Conservation (phyloP, 2,888 invertebrate species). For the Sarcophaga rosellei region DNA sequence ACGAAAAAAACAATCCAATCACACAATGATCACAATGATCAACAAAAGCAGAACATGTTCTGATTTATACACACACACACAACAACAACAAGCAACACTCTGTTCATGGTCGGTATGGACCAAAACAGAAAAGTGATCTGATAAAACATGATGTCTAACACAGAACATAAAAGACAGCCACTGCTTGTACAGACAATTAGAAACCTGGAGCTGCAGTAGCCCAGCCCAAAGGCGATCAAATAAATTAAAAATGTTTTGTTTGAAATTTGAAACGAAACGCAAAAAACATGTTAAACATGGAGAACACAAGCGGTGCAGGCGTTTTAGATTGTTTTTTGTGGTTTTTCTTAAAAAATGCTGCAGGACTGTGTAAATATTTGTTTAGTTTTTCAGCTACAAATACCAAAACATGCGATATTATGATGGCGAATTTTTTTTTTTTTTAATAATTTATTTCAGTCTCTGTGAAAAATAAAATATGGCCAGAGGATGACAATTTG, state of each 20-base stretch:
- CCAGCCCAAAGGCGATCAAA: constrained; percentile 58
- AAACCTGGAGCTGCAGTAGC: constrained; percentile 38
- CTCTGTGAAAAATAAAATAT: neutral
- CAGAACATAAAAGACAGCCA: constrained; percentile 29
- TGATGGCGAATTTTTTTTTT: no score
- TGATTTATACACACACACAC: constrained; percentile 15
- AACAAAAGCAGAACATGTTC: constrained; percentile 26
- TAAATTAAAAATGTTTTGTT: constrained; percentile 17
- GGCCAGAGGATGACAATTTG: no score
- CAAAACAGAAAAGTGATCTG: constrained; percentile 3
- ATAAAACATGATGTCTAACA: constrained; percentile 61
- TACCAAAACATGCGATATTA: neutral
- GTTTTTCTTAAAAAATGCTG: neutral
- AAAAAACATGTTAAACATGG: constrained; percentile 8
- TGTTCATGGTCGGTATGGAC: constrained; percentile 29
- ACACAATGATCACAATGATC: neutral
- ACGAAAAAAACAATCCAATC: constrained; percentile 7
- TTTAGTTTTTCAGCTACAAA: neutral
- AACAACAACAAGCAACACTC: constrained; percentile 37
- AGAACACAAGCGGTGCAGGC: constrained; percentile 40
- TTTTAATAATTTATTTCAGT: neutral
- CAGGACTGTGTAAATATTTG: neutral
- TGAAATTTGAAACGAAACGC: neutral
- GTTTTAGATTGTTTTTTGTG: constrained; percentile 32
- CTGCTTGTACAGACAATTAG: constrained; percentile 13